Evolutionary conservation across 2,797 vertebrate genomes (phyloP).

Genomic region (Danionella dracula): DNA sequence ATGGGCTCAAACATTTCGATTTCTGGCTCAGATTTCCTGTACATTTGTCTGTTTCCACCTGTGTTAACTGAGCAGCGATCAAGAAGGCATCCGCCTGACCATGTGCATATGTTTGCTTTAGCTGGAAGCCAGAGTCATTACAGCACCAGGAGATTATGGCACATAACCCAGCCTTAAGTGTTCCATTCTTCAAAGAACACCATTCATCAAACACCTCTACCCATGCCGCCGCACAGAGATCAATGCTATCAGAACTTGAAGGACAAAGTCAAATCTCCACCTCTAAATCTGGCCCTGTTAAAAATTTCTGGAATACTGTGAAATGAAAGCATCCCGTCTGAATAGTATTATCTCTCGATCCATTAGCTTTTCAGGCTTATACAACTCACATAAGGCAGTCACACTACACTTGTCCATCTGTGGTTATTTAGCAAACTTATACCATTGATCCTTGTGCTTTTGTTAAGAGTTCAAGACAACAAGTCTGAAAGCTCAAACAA

Average conservation of each 20-base stretch:
- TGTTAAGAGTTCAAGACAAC: too few relatives aligned
- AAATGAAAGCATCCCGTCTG: too few relatives aligned
- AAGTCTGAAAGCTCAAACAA: too few relatives aligned
- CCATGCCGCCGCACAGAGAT: conserved; percentile 19
- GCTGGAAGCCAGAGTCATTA: conserved; percentile 30
- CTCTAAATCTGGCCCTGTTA: too few relatives aligned
- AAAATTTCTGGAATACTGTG: too few relatives aligned
- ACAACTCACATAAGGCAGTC: neutral
- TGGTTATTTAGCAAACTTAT: too few relatives aligned
- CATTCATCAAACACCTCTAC: conserved; percentile 9
- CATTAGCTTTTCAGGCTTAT: too few relatives aligned
- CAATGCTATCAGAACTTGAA: conserved; percentile 24
- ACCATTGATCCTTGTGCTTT: too few relatives aligned
- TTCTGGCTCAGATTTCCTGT: neutral
- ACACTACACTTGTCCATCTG: too few relatives aligned
- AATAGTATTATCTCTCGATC: too few relatives aligned
- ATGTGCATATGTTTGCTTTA: conserved; percentile 17
- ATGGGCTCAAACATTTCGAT: neutral
- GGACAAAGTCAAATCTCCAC: conserved; percentile 16
- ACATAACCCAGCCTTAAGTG: conserved; percentile 38
- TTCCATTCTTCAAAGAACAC: conserved; percentile 30
- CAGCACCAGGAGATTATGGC: conserved; percentile 29
- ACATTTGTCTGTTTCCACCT: conserved; percentile 8
- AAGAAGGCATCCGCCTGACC: conserved; percentile 16
- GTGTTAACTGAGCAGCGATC: neutral